Evolutionary conservation across 2,113 vertebrate genomes (phyloP).

Genomic region (Misgurnus mizolepis): DNA sequence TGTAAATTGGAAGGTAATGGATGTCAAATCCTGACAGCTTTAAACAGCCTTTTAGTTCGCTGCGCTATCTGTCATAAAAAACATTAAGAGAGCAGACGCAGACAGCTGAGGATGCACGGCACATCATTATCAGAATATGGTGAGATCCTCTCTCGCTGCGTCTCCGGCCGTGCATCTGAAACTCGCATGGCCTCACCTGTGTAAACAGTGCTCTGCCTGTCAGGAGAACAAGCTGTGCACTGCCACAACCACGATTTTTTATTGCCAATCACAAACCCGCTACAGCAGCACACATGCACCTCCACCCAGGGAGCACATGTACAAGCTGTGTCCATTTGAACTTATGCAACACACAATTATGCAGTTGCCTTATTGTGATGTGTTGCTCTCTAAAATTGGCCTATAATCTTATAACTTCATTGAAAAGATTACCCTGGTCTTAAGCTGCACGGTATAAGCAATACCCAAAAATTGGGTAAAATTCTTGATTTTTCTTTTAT

Average conservation of each 20-base stretch:
- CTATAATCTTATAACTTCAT: conserved; percentile 49
- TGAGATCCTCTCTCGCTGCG: conserved; percentile 75
- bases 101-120: conserved; percentile 87
- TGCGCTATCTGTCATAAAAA: conserved; percentile 87
- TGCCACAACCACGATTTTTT: conserved; percentile 75
- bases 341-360: conserved; percentile 54
- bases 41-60: conserved; percentile 91
- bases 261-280: conserved; percentile 80
- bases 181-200: conserved; percentile 63
- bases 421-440: background rate
- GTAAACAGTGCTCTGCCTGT: conserved; percentile 82
- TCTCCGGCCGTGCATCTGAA: conserved; percentile 81
- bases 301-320: conserved; percentile 80
- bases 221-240: conserved; percentile 82
- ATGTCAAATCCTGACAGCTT: conserved; percentile 89
- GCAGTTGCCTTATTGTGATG: background rate
- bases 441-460: too few relatives aligned
- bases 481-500: too few relatives aligned
- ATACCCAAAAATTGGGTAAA: too few relatives aligned
- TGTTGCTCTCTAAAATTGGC: conserved; percentile 47
- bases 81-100: conserved; percentile 86
- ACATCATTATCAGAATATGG: conserved; percentile 90
- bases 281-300: conserved; percentile 82
- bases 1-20: conserved; percentile 76
- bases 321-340: conserved; percentile 81